Evolutionary conservation across 2,888 invertebrate genomes (phyloP).

Genomic region (Euplexia lucipara): DNA sequence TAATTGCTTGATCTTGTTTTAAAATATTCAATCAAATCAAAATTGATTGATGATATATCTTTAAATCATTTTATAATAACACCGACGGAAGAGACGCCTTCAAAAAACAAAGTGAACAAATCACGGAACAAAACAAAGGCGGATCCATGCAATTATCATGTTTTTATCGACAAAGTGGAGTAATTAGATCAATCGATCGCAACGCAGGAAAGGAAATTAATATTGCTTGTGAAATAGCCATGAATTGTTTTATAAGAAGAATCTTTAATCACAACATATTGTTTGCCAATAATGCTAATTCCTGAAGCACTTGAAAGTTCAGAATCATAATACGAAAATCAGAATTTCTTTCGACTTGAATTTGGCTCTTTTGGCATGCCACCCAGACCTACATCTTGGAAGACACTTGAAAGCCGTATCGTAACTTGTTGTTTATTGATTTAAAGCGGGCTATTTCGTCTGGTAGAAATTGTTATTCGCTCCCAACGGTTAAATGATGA

Average conservation of each 20-base stretch:
- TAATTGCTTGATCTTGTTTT: no score
- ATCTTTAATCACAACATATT: conserved; percentile 25
- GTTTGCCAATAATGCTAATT: conserved; percentile 1
- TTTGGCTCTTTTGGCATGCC: conserved; percentile 28
- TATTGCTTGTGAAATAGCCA: conserved; percentile 57
- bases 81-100: conserved; percentile 40
- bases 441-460: conserved; percentile 34
- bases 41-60: conserved; percentile 24
- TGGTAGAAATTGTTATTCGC: conserved; percentile 13
- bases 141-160: conserved; percentile 64
- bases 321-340: neutral
- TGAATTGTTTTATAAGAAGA: conserved; percentile 27
- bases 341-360: conserved; percentile 1
- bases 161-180: conserved; percentile 63
- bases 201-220: conserved; percentile 61
- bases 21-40: conserved; percentile 21
- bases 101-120: conserved; percentile 49
- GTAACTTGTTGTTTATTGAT: conserved; percentile 48
- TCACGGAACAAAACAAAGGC: conserved; percentile 56
- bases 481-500: conserved; percentile 13
- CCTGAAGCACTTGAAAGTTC: conserved; percentile 22
- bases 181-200: conserved; percentile 62
- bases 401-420: conserved; percentile 30
- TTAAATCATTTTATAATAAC: conserved; percentile 25
- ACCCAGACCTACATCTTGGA: conserved; percentile 26